These are phyloP conservation scores for Malacoraja senta DNA, from an alignment of 2,797 vertebrate species.

Conservation along the genomic window DNA sequence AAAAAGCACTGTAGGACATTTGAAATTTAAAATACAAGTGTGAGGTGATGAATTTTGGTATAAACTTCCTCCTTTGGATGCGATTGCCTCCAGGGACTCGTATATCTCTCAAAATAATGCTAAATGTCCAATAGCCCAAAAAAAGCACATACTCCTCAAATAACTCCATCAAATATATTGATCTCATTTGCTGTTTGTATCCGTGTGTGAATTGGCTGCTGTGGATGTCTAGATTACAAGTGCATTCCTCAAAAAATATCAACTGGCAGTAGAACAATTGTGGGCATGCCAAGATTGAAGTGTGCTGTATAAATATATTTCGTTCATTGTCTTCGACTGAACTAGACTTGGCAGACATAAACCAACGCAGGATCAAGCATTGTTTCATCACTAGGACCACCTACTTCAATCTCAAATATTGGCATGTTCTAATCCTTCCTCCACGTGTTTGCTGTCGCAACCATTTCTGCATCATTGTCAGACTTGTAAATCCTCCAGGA, in stretches of 20 bases:
- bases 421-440: background rate
- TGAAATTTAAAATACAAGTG: no score
- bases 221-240: no score
- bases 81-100: no score
- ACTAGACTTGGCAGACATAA: background rate
- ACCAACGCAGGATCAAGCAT: no score
- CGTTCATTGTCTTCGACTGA: background rate
- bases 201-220: no score
- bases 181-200: background rate
- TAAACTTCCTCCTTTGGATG: no score
- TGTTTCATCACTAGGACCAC: background rate
- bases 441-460: no score
- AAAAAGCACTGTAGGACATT: background rate
- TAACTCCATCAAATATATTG: background rate
- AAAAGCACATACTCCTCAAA: background rate
- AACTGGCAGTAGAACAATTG: background rate
- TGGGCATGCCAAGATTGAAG: background rate
- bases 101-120: background rate
- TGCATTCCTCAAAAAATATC: no score
- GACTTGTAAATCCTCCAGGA: no score
- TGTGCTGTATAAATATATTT: background rate
- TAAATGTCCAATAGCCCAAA: background rate
- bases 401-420: background rate
- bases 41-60: no score
- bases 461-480: background rate